These are phyloP conservation scores for Eulimnadia texana DNA, from an alignment of 1,140 invertebrate species.

Conservation along the genomic window DNA sequence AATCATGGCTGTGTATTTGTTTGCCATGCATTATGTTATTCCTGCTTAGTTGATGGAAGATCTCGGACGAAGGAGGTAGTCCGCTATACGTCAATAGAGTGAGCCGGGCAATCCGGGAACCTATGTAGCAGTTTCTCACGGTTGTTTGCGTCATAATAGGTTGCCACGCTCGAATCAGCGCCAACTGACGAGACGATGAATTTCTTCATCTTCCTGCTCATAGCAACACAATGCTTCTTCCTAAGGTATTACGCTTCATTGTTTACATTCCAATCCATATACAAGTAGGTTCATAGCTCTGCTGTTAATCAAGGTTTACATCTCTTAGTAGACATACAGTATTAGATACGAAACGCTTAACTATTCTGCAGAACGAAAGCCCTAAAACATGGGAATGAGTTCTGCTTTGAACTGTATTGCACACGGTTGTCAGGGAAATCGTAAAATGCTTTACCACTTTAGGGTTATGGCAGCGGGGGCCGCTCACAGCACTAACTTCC, in stretches of 20 bases:
- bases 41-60: not conserved
- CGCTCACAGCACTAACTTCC: slow-evolving; percentile 42
- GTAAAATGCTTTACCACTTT: too few relatives aligned
- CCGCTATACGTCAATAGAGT: not conserved
- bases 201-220: not conserved
- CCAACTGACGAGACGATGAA: not conserved
- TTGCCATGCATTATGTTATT: not conserved
- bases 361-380: too few relatives aligned
- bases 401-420: too few relatives aligned
- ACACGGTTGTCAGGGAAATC: too few relatives aligned
- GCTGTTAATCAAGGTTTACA: too few relatives aligned
- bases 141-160: not conserved
- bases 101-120: not conserved
- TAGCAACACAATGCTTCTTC: not conserved
- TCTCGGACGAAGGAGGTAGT: not conserved
- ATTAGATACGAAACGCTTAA: too few relatives aligned
- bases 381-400: too few relatives aligned
- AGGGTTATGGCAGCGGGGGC: not conserved
- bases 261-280: too few relatives aligned
- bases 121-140: not conserved
- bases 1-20: too few relatives aligned
- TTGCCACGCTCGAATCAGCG: not conserved
- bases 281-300: too few relatives aligned
- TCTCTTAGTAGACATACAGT: too few relatives aligned
- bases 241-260: not conserved